Evolutionary conservation across 2,797 vertebrate genomes (phyloP).

Genomic region (Brachyalestes nurse): DNA sequence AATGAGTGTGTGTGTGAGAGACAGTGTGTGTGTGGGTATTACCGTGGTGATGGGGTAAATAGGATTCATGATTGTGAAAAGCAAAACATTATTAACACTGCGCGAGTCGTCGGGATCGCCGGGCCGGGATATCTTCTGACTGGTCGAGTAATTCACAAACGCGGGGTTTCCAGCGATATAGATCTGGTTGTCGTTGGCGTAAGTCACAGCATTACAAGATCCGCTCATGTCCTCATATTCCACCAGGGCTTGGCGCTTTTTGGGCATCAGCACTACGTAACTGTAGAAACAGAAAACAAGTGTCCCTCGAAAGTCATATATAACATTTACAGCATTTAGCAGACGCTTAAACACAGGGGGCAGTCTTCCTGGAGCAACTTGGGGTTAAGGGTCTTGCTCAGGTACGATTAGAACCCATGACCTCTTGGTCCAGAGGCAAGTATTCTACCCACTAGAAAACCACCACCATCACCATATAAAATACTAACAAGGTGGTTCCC

Average conservation of each 20-base stretch:
- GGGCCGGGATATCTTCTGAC: constrained; percentile 93
- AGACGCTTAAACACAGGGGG: not conserved
- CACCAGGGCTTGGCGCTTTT: constrained; percentile 92
- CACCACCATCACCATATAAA: not conserved
- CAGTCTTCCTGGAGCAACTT: too few relatives aligned
- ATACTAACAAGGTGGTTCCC: not conserved
- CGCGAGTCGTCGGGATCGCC: constrained; percentile 89
- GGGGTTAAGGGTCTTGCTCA: too few relatives aligned
- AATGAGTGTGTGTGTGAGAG: too few relatives aligned
- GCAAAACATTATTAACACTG: constrained; percentile 90
- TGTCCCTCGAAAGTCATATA: not conserved
- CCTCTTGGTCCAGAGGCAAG: too few relatives aligned
- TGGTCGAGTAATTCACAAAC: constrained; percentile 95
- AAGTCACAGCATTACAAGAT: constrained; percentile 91
- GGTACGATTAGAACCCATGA: too few relatives aligned
- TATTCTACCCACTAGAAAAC: too few relatives aligned
- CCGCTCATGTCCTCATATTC: constrained; percentile 92
- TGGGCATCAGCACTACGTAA: constrained; percentile 95
- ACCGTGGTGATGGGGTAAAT: constrained; percentile 86
- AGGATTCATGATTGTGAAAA: constrained; percentile 92
- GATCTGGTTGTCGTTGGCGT: constrained; percentile 91
- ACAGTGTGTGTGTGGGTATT: too few relatives aligned
- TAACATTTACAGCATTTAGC: too few relatives aligned
- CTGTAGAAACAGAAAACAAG: constrained; percentile 61
- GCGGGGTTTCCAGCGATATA: constrained; percentile 92